Percentiles rank a stretch among this genome's conserved stretches.
Evolutionary conservation across 92 coral and sea anemone species (phyloP).

Genomic region (Pocillopora meandrina): DNA sequence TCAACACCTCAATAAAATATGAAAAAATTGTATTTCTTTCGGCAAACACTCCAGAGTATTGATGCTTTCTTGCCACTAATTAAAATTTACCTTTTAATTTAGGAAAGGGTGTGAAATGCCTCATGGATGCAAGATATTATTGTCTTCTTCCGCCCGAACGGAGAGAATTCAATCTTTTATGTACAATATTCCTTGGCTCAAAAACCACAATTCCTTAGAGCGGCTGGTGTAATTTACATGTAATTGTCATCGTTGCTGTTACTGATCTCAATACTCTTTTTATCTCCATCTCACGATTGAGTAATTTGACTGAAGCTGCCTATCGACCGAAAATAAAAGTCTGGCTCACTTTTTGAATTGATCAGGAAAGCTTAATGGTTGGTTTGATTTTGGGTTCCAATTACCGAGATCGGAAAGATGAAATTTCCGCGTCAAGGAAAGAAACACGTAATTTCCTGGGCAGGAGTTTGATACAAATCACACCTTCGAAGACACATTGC

Average conservation of each 20-base stretch:
- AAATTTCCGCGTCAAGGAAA: not conserved
- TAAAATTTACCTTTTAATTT: conserved; percentile 32
- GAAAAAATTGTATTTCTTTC: conserved; percentile 22
- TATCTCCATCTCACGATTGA: conserved; percentile 2
- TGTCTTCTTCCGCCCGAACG: conserved; percentile 14
- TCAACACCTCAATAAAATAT: conserved; percentile 14
- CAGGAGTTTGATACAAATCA: not conserved
- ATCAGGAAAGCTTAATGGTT: too few species aligned
- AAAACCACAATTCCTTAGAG: conserved; percentile 12
- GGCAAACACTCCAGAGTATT: conserved; percentile 28
- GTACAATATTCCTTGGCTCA: conserved; percentile 2
- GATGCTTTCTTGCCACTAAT: conserved; percentile 11
- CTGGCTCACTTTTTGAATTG: not conserved
- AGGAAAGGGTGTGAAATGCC: conserved; percentile 17
- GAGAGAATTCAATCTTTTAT: conserved; percentile 7
- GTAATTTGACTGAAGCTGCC: not conserved
- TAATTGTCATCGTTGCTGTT: conserved; percentile 12
- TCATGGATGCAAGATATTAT: not conserved
- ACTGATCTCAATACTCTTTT: conserved; percentile 25
- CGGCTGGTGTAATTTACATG: conserved; percentile 14
- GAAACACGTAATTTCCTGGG: conserved; percentile 20
- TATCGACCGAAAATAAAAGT: not conserved
- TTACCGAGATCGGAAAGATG: not conserved
- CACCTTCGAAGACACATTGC: not conserved
- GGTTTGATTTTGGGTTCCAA: not conserved